Evolutionary conservation across 2,888 invertebrate genomes (phyloP), one percentile per base, ranked within the genome.

Genomic region (Agonopterix arenella): DNA sequence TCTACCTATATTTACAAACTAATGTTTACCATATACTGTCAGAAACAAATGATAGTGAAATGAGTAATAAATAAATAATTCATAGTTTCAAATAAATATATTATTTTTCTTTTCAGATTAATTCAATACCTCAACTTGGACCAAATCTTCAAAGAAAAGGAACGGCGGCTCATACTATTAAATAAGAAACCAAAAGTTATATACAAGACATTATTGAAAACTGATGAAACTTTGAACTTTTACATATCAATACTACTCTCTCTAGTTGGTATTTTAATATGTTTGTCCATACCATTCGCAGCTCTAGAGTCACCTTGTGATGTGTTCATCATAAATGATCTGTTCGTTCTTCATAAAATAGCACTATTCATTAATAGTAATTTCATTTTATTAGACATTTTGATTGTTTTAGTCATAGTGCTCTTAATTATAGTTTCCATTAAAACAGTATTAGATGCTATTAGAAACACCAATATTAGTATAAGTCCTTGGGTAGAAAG

Each of bases 401-500:
- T 71, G 0, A 69, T 78, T 11, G 58, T 75, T 42, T 52, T 64
- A 1, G 50, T 76, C 2, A 51, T 57, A 2, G 47, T 74, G 1
- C 42, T 70, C 8, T 51, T 80, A n/a, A 46, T 68, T 0, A 59
- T 59, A 46, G 55, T 75, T 2, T 51, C 66, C 2, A 48, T 53
- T 0, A 64, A 55, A 10, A 69, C 68, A 8, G 2, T 78, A 0
- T 4, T 59, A 0, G 76, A 76, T 51, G 79, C 61, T 2, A 70
- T 79, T 0, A 58, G 60, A n/a, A 65, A 62, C 28, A 76, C 76
- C 0, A 59, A 73, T 51, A 70, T 73, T 2, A 68, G 57, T 43
- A 64, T 66, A 47, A 73, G 70, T 40, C 74, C 76, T 0, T 77
- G 79, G 79, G 45, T 72, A 2, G 71, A 70, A 48, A 61, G 59